Percentiles rank a stretch among this genome's conserved stretches.
phyloP scores from a whole-genome alignment of 2,113 vertebrate species.

The Eurystomus gularis region DNA sequence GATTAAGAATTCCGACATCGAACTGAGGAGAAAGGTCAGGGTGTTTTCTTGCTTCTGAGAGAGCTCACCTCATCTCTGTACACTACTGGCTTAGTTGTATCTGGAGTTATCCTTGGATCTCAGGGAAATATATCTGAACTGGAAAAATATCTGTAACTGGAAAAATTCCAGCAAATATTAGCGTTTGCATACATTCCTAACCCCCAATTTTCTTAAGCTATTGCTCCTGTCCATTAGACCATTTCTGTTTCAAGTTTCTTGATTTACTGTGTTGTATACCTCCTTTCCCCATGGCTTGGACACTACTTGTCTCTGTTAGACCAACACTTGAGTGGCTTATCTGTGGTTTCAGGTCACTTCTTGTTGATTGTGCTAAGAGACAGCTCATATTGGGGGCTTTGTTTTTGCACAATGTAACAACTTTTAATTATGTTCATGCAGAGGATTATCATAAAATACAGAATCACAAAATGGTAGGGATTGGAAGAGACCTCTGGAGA shows the following conservation, averaged over 20 bases:
- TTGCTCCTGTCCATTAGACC: neutral
- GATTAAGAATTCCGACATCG: neutral
- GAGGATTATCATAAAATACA: accelerated
- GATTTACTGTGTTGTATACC: neutral
- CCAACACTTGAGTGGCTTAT: neutral
- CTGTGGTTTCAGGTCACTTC: neutral
- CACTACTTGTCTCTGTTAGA: neutral
- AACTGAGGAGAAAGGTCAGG: neutral
- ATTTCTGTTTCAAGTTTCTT: neutral
- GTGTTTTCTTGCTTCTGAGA: neutral
- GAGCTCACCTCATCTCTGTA: neutral
- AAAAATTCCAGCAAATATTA: neutral
- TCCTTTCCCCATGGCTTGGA: neutral
- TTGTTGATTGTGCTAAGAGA: neutral
- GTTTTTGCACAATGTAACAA: neutral
- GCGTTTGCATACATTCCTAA: neutral
- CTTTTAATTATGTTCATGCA: neutral
- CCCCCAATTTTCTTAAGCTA: neutral
- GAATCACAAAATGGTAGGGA: too few relatives aligned
- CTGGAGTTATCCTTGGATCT: neutral
- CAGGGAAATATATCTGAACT: neutral
- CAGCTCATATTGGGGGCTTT: neutral
- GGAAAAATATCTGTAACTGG: neutral
- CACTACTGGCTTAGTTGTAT: neutral
- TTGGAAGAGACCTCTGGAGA: too few relatives aligned